Percentiles rank a stretch among this genome's conserved stretches.
Conservation (phyloP, 2,113 vertebrate genomes). For the Brevimyrus niger region DNA sequence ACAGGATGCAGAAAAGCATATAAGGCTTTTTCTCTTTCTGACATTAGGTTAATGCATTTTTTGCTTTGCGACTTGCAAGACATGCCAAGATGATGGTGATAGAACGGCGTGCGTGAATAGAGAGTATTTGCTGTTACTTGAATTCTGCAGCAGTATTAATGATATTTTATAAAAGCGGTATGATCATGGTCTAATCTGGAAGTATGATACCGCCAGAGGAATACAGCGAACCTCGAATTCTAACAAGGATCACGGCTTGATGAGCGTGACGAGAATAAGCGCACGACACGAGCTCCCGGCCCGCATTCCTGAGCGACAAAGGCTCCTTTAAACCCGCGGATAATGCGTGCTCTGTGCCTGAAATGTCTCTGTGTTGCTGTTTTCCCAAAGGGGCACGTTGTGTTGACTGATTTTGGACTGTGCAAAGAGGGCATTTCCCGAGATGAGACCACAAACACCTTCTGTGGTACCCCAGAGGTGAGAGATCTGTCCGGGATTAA, state of each 20-base stretch:
- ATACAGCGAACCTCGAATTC: not conserved
- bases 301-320: slow-evolving; percentile 52
- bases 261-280: slow-evolving; percentile 14
- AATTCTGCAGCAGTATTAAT: not conserved
- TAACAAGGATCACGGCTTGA: not conserved
- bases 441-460: slow-evolving; percentile 89
- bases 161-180: not conserved
- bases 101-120: not conserved
- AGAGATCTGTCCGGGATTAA: not conserved
- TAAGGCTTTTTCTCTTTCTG: not conserved
- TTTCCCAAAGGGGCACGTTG: slow-evolving; percentile 82
- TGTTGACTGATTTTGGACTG: slow-evolving; percentile 95
- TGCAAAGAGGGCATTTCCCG: slow-evolving; percentile 97
- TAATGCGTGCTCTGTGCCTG: slow-evolving; percentile 55
- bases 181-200: not conserved
- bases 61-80: not conserved
- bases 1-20: not conserved
- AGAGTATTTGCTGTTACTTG: not conserved
- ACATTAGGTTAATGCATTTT: not conserved
- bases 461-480: slow-evolving; percentile 98
- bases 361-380: slow-evolving; percentile 42
- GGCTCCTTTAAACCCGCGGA: slow-evolving; percentile 19
- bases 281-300: slow-evolving; percentile 19
- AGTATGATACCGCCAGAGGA: not conserved
- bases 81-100: not conserved